Evolutionary conservation across 2,888 invertebrate genomes (phyloP).

Genomic region (Hedychridium roseum): DNA sequence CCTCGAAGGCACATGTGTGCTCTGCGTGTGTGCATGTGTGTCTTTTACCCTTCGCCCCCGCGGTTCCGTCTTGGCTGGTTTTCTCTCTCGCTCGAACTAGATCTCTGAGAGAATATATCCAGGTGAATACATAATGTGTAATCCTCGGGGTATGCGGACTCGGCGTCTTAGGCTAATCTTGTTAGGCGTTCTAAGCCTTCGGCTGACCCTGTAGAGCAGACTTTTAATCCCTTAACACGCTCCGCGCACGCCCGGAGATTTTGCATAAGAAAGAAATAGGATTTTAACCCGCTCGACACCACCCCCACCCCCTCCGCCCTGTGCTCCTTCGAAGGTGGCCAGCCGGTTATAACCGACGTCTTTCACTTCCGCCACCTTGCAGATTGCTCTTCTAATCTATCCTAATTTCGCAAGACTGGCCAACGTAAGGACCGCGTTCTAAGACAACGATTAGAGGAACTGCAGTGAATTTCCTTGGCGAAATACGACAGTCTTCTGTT

Average conservation of each 20-base stretch:
- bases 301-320: no score
- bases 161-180: slow-evolving; percentile 63
- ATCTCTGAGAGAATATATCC: slow-evolving; percentile 56
- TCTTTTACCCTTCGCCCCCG: no score
- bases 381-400: no score
- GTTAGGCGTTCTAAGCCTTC: slow-evolving; percentile 61
- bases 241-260: slow-evolving; percentile 51
- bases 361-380: no score
- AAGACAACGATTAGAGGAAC: no score
- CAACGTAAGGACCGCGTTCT: no score
- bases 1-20: slow-evolving; percentile 3
- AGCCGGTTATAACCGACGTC: no score
- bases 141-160: slow-evolving; percentile 61
- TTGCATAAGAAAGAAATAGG: slow-evolving; percentile 62
- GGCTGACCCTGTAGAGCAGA: slow-evolving; percentile 56
- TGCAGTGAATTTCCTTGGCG: no score
- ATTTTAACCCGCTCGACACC: no score
- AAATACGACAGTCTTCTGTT: no score
- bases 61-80: no score
- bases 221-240: slow-evolving; percentile 61
- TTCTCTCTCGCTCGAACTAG: slow-evolving; percentile 53
- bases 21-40: slow-evolving; percentile 20
- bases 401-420: no score
- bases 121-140: slow-evolving; percentile 63
- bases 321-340: slow-evolving; percentile 36